Evolutionary conservation across 2,888 invertebrate genomes (phyloP), one percentile per base, ranked within the genome.

Genomic region (Eretmocerus hayati): DNA sequence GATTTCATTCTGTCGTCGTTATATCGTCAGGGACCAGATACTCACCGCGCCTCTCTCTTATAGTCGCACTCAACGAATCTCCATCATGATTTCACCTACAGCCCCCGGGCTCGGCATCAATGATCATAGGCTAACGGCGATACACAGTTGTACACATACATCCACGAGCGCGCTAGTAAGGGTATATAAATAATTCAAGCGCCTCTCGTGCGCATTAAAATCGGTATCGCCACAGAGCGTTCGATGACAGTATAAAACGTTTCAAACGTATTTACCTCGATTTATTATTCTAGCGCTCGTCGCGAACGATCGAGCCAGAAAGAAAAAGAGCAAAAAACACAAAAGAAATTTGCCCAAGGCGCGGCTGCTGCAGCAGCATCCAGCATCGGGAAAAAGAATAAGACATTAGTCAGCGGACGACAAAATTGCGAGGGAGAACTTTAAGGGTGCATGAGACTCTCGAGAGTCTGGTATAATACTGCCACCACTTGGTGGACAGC

Each of bases 151-250:
- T 11, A 11, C 11, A n/a, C n/a, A n/a, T n/a, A n/a, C n/a, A n/a
- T n/a, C n/a, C n/a, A n/a, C n/a, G n/a, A n/a, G 2, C n/a, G 19
- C 18, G 13, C 36, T 8, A 9, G n/a, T 5, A 11, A 13, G 11
- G 22, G n/a, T 23, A 21, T 18, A 37, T 47, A 35, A 47, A 47
- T 47, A 40, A 42, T 47, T 47, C 26, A 42, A 23, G 30, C 23
- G 13, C 20, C 22, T 15, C 38, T n/a, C 21, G 15, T 4, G 6
- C 1, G 26, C 26, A 26, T 26, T 26, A 26, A n/a, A n/a, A 26
- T 26, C 26, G 8, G 26, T 26, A 26, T 26, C 8, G n/a, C n/a
- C n/a, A n/a, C n/a, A n/a, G 8, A 13, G 6, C 9, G 3, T 26
- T 23, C 36, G 35, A 43, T 18, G 43, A 43, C 36, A 43, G 43